Base-by-base conservation (phyloP, 2,797 vertebrate genomes). In the Hypotaenidia philippensis region DNA sequence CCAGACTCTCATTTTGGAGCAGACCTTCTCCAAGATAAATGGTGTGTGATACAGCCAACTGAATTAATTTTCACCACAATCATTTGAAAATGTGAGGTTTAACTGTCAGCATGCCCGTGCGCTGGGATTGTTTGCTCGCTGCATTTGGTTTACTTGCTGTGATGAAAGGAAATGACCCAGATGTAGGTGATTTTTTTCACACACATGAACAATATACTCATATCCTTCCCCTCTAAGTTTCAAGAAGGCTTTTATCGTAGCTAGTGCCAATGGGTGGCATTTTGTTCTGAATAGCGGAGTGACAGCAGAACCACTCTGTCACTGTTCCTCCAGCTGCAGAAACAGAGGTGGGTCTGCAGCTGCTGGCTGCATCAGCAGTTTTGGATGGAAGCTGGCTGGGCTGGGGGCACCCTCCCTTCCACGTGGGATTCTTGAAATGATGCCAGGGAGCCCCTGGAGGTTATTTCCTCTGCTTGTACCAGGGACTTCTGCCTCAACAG, bases 1-100 rank as follows among this genome's bases (percentile, higher is more conserved):
- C 77, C 93, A 96, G 91, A 69, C 83, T 93, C 83, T 83, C 59
- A n/a, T 89, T 93, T 90, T 81, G 85, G 93, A 93, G 94, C 93
- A 94, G 88, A 79, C 83, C 94, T 95, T 77, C 71, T 89, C 87
- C 34, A 26, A 40, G 78, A 83, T 80, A 93, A 94, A 75, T 40
- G 84, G 84, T 77, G 65, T 87, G 40, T 47, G 66, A 81, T 75
- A 25, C 56, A 90, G 94, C 69, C 91, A 87, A 83, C 57, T 81
- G 68, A 94, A 93, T 71, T 60, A 59, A 83, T 90, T 83, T 87
- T 56, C 70, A 84, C 83, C 59, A 52, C 4, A 10, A 82, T 63
- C 23, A 13, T 59, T 94, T 79, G 49, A 40, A 94, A 93, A 77
- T 7, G 15, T 0, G 21, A 87, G 60, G 25, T 70, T 89, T 79